phyloP scores from a whole-genome alignment of 2,888 invertebrate genomes.

The Acanthosepion pharaonis region DNA sequence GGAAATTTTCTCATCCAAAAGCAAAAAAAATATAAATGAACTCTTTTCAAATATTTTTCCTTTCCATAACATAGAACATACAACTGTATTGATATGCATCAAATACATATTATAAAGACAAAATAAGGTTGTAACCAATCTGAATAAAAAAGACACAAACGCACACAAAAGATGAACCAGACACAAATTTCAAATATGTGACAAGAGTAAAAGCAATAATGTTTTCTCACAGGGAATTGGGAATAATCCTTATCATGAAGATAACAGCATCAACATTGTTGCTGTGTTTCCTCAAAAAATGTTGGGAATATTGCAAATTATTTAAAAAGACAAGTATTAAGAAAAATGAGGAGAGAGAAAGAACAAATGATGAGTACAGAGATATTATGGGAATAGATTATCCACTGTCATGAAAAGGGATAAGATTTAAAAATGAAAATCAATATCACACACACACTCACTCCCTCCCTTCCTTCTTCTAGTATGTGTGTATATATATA shows the following conservation, averaged over 20 bases:
- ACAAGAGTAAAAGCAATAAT: neutral
- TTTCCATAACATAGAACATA: too few relatives aligned
- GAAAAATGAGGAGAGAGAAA: neutral
- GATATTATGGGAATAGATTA: conserved; percentile 6
- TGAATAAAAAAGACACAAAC: neutral
- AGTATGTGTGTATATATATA: too few relatives aligned
- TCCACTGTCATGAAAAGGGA: neutral
- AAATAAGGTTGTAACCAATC: neutral
- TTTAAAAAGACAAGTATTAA: conserved; percentile 23
- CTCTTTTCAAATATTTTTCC: too few relatives aligned
- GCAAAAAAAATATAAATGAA: too few relatives aligned
- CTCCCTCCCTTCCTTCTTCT: too few relatives aligned
- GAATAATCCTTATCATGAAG: neutral
- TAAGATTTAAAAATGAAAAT: neutral
- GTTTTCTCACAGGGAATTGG: neutral
- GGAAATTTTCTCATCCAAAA: too few relatives aligned
- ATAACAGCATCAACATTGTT: neutral
- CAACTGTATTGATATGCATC: neutral
- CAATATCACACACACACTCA: neutral
- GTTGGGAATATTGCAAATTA: neutral
- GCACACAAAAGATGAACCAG: neutral
- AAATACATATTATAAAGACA: neutral
- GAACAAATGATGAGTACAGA: neutral
- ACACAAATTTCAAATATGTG: neutral
- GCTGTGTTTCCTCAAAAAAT: neutral